Conservation (phyloP, 2,888 invertebrate genomes). For the Melangyna quadrimaculata region DNA sequence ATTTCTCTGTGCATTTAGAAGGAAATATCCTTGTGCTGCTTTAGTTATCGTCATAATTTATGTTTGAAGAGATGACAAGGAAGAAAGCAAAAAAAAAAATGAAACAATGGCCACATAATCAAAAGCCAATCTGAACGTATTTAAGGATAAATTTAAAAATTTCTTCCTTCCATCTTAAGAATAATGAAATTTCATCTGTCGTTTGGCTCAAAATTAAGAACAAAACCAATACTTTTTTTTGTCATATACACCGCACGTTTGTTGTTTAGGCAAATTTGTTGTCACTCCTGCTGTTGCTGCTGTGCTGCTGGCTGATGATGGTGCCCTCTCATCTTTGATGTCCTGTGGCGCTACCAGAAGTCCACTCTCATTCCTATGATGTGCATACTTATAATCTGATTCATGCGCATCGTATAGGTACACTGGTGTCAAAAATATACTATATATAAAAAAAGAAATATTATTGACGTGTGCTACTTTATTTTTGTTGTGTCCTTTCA, state of each 20-base stretch:
- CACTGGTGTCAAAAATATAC: constrained; percentile 44
- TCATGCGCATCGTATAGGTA: constrained; percentile 63
- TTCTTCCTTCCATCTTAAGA: constrained; percentile 19
- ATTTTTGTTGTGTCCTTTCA: constrained; percentile 33
- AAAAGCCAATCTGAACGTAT: constrained; percentile 52
- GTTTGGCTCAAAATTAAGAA: neutral
- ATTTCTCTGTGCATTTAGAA: neutral
- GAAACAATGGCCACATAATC: constrained; percentile 52
- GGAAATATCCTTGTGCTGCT: constrained; percentile 19
- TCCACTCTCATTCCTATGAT: neutral
- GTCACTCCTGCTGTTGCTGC: neutral
- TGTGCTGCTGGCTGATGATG: too few species aligned
- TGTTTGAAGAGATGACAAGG: constrained; percentile 14
- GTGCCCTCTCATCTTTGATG: constrained; percentile 48
- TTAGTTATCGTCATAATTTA: constrained; percentile 33
- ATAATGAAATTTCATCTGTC: constrained; percentile 56
- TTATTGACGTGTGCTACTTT: constrained; percentile 70
- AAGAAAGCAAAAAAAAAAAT: neutral
- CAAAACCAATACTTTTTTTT: neutral
- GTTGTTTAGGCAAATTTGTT: constrained; percentile 52
- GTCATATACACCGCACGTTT: neutral
- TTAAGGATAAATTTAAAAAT: constrained; percentile 20
- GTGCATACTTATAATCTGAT: constrained; percentile 66
- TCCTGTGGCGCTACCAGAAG: constrained; percentile 60
- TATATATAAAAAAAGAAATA: constrained; percentile 22